Evolutionary conservation across 2,888 invertebrate genomes (phyloP), one percentile per base, ranked within the genome.

Genomic region (Drosophila paranaensis): DNA sequence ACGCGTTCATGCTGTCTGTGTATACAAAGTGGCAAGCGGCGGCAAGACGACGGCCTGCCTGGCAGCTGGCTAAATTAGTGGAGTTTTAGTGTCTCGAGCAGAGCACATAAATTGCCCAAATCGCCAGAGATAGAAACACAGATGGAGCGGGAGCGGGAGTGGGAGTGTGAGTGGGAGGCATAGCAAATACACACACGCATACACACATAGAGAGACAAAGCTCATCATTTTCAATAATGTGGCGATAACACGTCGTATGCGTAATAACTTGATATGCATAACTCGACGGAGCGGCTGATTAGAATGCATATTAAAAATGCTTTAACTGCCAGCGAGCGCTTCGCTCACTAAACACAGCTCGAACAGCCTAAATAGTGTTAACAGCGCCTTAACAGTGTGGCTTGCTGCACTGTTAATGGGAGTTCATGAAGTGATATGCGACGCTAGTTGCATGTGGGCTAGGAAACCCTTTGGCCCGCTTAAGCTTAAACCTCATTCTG

Each of bases 191-290:
- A 43, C n/a, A 40, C 40, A n/a, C 43, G 46, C 20, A 55, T 14
- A 65, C 33, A 53, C 11, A 51, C 43, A 61, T 58, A 68, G 57
- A 43, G 58, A 64, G 25, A 27, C 30, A 61, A 50, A 68, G 73
- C 71, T 68, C 84, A 79, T 87, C 64, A 85, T 69, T 82, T 89
- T 88, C 88, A 84, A 84, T 88, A 73, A 82, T 74, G 45, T 27
- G 30, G 58, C 73, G 82, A 89, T 88, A 82, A 74, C 79, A 72
- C 53, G 71, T 72, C 88, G 88, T 79, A 83, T 79, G 51, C 72
- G 77, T 73, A 73, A 87, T 89, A 75, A 69, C 71, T 69, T 68
- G 67, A 48, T 30, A 67, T 71, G 78, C 81, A 74, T 63, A 66
- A 70, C 57, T 62, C 54, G 51, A 30, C 48, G 40, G 4, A 51